Evolutionary conservation across 1,140 invertebrate genomes (phyloP).

Genomic region (Aradophagus sp.): DNA sequence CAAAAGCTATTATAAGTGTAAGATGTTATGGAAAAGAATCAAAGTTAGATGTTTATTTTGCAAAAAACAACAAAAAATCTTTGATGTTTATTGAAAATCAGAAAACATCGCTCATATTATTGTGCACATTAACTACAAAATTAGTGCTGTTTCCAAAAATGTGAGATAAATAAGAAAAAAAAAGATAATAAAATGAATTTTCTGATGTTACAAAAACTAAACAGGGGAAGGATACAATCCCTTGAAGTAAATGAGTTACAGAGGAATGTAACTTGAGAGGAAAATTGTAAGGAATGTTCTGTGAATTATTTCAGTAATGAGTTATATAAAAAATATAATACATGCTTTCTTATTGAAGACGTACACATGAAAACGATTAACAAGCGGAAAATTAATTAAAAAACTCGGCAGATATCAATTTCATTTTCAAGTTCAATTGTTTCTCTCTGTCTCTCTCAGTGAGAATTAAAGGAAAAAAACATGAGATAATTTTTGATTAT

Average conservation of each 20-base stretch:
- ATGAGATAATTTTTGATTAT: slow-evolving; percentile 12
- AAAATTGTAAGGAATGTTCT: slow-evolving; percentile 51
- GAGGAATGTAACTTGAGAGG: slow-evolving; percentile 49
- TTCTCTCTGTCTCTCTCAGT: slow-evolving; percentile 45
- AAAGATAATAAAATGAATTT: slow-evolving; percentile 8
- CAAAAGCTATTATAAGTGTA: too few relatives aligned
- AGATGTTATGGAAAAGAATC: too few relatives aligned
- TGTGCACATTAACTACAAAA: slow-evolving; percentile 21
- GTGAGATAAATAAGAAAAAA: background rate
- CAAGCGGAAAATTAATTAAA: slow-evolving; percentile 47
- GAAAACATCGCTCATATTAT: slow-evolving; percentile 33
- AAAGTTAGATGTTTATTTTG: too few relatives aligned
- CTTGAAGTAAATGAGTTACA: slow-evolving; percentile 20
- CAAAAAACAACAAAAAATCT: too few relatives aligned
- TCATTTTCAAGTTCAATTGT: slow-evolving; percentile 23
- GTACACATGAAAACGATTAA: slow-evolving; percentile 42
- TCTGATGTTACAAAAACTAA: slow-evolving; percentile 27
- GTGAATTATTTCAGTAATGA: slow-evolving; percentile 39
- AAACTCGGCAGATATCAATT: slow-evolving; percentile 39
- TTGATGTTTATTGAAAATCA: too few relatives aligned
- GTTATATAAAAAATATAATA: slow-evolving; percentile 51
- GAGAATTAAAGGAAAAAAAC: slow-evolving; percentile 36
- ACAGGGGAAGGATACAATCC: slow-evolving; percentile 7
- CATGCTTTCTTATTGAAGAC: slow-evolving; percentile 50
- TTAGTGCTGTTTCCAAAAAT: slow-evolving; percentile 11